Percentiles rank a stretch among this genome's conserved stretches.
These are phyloP conservation scores for Polyergus mexicanus DNA, from an alignment of 1,140 invertebrate genomes.

Conservation along the genomic window DNA sequence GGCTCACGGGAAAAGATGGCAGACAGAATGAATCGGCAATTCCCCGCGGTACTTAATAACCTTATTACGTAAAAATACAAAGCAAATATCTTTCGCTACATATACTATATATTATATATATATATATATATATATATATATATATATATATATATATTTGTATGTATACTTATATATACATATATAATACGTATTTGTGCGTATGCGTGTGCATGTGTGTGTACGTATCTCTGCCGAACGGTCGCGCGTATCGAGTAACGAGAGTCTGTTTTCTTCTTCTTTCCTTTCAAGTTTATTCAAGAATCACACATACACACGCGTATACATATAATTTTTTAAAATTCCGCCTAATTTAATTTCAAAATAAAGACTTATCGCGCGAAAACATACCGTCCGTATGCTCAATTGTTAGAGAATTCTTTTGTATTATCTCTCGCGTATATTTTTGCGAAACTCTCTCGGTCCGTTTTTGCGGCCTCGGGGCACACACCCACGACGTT, in stretches of 20 bases:
- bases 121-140: constrained; percentile 67
- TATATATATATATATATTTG: constrained; percentile 60
- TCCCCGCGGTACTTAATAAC: constrained; percentile 92
- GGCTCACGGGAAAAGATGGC: constrained; percentile 87
- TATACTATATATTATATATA: constrained; percentile 67
- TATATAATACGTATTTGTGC: constrained; percentile 74
- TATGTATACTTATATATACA: constrained; percentile 58
- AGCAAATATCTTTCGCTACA: constrained; percentile 71
- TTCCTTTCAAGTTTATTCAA: too few species aligned
- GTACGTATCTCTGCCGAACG: constrained; percentile 78
- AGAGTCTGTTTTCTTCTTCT: background rate
- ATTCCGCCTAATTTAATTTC: constrained; percentile 6
- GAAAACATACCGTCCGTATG: background rate
- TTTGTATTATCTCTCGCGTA: background rate
- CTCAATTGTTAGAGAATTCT: constrained; percentile 27
- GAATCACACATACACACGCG: too few species aligned
- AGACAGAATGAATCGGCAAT: constrained; percentile 92
- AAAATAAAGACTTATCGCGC: constrained; percentile 22
- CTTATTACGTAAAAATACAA: constrained; percentile 68
- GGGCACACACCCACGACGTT: constrained; percentile 1
- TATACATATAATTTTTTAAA: background rate
- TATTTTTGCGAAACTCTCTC: constrained; percentile 24
- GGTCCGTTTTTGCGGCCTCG: background rate
- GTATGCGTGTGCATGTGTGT: constrained; percentile 82
- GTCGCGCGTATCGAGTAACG: constrained; percentile 56